Evolutionary conservation across 2,888 invertebrate species (phyloP).

Genomic region (Sesia bembeciformis): DNA sequence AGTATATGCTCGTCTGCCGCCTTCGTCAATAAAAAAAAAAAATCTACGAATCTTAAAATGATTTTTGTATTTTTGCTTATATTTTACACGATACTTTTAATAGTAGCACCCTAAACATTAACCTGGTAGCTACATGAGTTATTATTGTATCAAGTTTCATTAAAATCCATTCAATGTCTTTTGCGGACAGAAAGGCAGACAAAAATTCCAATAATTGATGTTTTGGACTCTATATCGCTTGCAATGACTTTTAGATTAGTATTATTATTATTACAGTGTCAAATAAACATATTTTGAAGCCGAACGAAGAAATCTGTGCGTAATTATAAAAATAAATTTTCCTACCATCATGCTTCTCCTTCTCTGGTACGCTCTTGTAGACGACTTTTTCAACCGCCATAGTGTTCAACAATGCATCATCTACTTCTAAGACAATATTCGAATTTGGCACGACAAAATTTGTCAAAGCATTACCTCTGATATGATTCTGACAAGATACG

Average conservation of each 20-base stretch:
- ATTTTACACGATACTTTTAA: no score
- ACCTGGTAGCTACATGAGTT: neutral
- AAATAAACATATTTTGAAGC: no score
- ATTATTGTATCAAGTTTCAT: neutral
- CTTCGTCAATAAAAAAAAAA: no score
- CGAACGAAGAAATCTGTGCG: no score
- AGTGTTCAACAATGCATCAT: constrained; percentile 9
- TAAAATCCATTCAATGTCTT: neutral
- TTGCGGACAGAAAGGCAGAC: neutral
- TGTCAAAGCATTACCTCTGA: neutral
- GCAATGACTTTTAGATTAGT: no score
- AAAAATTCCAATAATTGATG: neutral
- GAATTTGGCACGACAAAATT: neutral
- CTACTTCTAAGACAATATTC: neutral
- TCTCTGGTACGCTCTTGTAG: constrained; percentile 24
- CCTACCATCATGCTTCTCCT: constrained; percentile 24
- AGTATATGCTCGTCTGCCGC: no score
- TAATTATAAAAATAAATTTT: neutral
- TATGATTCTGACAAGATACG: neutral
- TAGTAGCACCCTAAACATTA: no score
- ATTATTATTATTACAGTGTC: no score
- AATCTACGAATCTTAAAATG: no score
- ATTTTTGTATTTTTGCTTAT: no score
- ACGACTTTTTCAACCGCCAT: constrained; percentile 30
- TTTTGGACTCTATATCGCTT: neutral